Evolutionary conservation across 2,113 vertebrate genomes (phyloP).

Genomic region (Misgurnus mizolepis): DNA sequence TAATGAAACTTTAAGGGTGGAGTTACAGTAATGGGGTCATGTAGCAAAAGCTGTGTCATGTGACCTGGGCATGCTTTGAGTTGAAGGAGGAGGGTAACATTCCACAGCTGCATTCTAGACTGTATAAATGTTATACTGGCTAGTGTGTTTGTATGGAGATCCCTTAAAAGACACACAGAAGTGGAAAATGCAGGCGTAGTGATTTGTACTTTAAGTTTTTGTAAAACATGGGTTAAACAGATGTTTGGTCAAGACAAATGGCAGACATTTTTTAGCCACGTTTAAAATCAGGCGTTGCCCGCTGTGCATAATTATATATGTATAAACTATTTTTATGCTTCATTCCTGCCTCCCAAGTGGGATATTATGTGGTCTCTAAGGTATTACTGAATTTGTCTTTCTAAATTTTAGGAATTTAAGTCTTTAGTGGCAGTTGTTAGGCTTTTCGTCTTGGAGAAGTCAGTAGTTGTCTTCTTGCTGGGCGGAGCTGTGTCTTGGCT

Average conservation of each 20-base stretch:
- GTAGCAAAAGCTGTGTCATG: slow-evolving; percentile 18
- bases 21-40: slow-evolving; percentile 16
- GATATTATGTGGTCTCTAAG: neutral
- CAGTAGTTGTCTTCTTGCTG: neutral
- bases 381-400: neutral
- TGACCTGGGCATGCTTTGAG: slow-evolving; percentile 35
- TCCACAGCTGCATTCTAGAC: slow-evolving; percentile 8
- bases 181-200: neutral
- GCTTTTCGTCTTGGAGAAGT: neutral
- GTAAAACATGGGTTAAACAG: neutral
- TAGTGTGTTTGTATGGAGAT: neutral
- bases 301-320: slow-evolving; percentile 12
- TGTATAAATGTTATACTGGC: slow-evolving; percentile 4
- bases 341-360: neutral
- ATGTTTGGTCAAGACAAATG: slow-evolving; percentile 9
- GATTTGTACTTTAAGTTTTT: slow-evolving; percentile 3
- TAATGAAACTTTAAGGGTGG: neutral
- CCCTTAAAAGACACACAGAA: neutral
- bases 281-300: slow-evolving; percentile 2
- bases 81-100: slow-evolving; percentile 14
- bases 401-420: neutral
- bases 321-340: neutral
- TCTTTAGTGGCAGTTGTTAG: neutral
- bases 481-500: neutral
- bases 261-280: neutral